phyloP scores from a whole-genome alignment of 1,140 invertebrate genomes.

The Ceratitis capitata region DNA sequence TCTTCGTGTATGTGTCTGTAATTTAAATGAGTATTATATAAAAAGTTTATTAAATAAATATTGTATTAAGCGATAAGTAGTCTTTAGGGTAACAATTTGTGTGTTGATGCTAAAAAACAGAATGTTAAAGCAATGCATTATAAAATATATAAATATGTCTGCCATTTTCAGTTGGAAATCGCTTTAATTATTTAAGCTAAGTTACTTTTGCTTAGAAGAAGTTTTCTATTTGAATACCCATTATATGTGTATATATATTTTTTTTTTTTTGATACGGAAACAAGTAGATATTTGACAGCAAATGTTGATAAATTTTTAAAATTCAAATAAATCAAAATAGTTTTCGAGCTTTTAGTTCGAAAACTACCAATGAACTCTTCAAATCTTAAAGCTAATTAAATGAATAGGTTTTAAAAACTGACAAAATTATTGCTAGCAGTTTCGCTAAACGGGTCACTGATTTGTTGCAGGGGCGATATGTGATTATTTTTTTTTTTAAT shows the following conservation, averaged over 20 bases:
- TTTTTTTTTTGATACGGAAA: background rate
- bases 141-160: background rate
- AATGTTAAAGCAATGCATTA: slow-evolving; percentile 20
- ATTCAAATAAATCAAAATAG: background rate
- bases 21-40: slow-evolving; percentile 35
- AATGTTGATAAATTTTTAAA: background rate
- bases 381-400: background rate
- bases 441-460: too few relatives aligned
- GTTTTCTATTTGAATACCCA: background rate
- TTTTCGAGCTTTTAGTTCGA: background rate
- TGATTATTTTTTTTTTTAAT: too few relatives aligned
- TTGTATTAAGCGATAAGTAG: slow-evolving; percentile 21
- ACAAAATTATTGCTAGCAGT: background rate
- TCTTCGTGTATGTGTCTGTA: slow-evolving; percentile 31
- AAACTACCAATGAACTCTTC: background rate
- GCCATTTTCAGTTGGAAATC: slow-evolving; percentile 20
- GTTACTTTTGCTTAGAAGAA: too few relatives aligned
- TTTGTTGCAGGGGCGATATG: too few relatives aligned
- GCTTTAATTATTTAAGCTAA: slow-evolving; percentile 20
- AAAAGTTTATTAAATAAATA: background rate
- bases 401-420: background rate
- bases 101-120: background rate
- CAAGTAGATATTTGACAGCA: background rate
- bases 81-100: slow-evolving; percentile 5
- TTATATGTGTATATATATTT: background rate